Evolutionary conservation across 2,113 vertebrate genomes (phyloP), one percentile per base, ranked within the genome.

Genomic region (Istiophorus platypterus): DNA sequence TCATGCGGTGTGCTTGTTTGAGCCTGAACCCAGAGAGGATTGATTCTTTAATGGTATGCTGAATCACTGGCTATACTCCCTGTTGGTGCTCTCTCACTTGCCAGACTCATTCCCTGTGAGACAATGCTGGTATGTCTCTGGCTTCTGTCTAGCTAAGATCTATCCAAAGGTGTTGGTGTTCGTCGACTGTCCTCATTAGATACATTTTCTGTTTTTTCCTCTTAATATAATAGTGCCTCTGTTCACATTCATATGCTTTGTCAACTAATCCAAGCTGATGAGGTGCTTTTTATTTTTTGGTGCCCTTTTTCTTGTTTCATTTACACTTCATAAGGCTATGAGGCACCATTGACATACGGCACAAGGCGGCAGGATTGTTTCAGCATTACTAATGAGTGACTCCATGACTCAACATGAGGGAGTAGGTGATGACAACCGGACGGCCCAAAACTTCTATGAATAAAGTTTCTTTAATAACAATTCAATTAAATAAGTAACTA

Each of bases 1-100:
- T 79, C 78, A 66, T 57, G 54, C 10, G 54, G 49, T 73, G 18
- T 22, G 18, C 64, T 67, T 68, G 54, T 72, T 58, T 64, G 45
- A 85, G 64, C 66, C 78, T 54, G 26, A 61, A 80, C 49, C 66
- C 29, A 26, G 56, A 47, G 80, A 68, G 77, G 80, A 91, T 74
- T 66, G 87, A 81, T 65, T 80, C 69, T 66, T 39, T 63, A 47
- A 72, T 74, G 72, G 64, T 63, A 37, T 51, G 59, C 52, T 67
- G 72, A 78, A 73, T 77, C 82, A 78, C 18, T 58, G 81, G 76
- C 75, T 78, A 42, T 26, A 54, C 57, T 78, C 71, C 64, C 67
- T 17, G 15, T 31, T 56, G 68, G 57, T 63, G 68, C 80, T 77
- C 58, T 67, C 47, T n/a, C 24, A 69, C 54, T 54, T 58, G 49